These are phyloP conservation scores for Columbina picui DNA, from an alignment of 2,113 vertebrate genomes.

Conservation along the genomic window DNA sequence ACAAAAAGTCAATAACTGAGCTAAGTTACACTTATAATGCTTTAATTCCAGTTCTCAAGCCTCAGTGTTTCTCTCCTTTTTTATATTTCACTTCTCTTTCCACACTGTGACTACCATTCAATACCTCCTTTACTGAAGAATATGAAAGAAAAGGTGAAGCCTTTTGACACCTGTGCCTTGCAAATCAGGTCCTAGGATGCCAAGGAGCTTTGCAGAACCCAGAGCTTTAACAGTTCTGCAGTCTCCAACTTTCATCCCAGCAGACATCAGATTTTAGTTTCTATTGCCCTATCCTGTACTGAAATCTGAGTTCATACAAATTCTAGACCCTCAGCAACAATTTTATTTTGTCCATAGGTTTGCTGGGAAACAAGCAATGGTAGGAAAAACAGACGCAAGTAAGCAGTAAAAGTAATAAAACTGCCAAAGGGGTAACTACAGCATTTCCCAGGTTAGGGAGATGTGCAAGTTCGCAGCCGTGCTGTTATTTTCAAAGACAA, in stretches of 20 bases:
- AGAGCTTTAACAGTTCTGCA: background rate
- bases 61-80: background rate
- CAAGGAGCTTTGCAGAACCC: background rate
- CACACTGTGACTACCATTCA: background rate
- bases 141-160: background rate
- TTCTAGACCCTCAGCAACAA: background rate
- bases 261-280: background rate
- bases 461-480: background rate
- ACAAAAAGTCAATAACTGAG: background rate
- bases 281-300: background rate
- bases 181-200: background rate
- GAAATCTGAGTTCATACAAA: background rate
- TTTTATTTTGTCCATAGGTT: background rate
- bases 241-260: background rate
- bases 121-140: background rate
- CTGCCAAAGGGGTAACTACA: background rate
- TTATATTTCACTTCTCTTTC: background rate
- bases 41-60: background rate
- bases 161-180: background rate
- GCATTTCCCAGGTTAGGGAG: background rate
- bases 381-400: background rate
- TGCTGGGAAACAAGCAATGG: background rate
- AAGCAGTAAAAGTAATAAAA: background rate
- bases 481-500: background rate
- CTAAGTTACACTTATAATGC: background rate